Evolutionary conservation across 2,113 vertebrate genomes (phyloP).

Genomic region (Epinephelus moara): DNA sequence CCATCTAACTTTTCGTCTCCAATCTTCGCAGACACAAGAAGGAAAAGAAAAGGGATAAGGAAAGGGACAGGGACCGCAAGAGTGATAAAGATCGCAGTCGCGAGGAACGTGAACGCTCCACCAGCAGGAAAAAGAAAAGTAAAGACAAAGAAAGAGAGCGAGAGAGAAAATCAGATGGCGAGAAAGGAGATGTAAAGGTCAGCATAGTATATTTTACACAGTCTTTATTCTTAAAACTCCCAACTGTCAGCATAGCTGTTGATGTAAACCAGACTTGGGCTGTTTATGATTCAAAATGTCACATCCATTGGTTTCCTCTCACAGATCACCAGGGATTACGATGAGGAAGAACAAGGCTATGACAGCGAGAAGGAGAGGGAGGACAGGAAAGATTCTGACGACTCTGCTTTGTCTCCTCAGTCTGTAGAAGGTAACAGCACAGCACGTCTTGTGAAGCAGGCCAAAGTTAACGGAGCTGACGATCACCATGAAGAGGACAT

Average conservation of each 20-base stretch:
- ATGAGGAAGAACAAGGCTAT: constrained; percentile 97
- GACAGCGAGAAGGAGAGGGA: constrained; percentile 94
- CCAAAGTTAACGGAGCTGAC: constrained; percentile 92
- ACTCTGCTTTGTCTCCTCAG: constrained; percentile 82
- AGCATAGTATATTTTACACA: background rate
- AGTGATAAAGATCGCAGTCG: constrained; percentile 85
- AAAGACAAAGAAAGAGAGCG: constrained; percentile 94
- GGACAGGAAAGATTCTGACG: constrained; percentile 86
- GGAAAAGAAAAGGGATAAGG: constrained; percentile 96
- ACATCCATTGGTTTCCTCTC: background rate
- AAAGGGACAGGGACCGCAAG: constrained; percentile 87
- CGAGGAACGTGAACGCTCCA: constrained; percentile 90
- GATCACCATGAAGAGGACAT: constrained; percentile 96
- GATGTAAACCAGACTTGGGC: background rate
- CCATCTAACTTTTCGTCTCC: background rate
- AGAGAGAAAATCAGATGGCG: constrained; percentile 91
- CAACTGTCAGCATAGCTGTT: background rate
- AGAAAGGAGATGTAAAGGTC: constrained; percentile 95
- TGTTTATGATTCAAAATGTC: background rate
- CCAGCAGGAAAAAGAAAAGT: constrained; percentile 94
- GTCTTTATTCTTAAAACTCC: background rate
- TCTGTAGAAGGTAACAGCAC: constrained; percentile 81
- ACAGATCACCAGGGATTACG: constrained; percentile 97
- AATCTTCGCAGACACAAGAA: constrained; percentile 91
- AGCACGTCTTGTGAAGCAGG: constrained; percentile 81